These are phyloP conservation scores for Malacoraja senta DNA, from an alignment of 2,797 vertebrate species.

Conservation along the genomic window DNA sequence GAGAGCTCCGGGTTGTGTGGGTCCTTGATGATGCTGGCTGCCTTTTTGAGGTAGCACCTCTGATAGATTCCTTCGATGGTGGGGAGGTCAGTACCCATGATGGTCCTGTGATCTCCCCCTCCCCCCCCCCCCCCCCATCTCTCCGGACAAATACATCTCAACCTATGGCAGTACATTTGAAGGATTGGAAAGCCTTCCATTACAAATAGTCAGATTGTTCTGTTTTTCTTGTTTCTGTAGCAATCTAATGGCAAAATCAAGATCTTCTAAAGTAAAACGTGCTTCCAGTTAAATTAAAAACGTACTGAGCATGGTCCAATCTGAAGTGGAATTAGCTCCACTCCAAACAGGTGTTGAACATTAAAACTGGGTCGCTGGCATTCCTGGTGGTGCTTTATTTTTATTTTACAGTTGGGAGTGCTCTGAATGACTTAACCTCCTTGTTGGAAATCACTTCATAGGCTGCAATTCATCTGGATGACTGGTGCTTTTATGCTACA, in stretches of 20 bases:
- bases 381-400: neutral
- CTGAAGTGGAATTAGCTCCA: neutral
- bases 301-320: neutral
- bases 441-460: neutral
- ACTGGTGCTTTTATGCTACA: neutral
- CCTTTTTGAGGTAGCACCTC: no score
- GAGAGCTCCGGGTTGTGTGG: no score
- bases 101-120: no score
- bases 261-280: neutral
- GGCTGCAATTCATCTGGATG: neutral
- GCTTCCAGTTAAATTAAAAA: neutral
- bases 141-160: neutral
- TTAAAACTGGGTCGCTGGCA: neutral
- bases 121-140: neutral
- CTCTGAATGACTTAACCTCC: slow-evolving; percentile 14
- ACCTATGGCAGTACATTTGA: neutral
- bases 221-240: neutral
- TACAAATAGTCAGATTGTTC: neutral
- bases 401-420: neutral
- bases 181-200: neutral
- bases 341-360: slow-evolving; percentile 12
- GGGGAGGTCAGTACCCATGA: no score
- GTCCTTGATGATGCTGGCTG: no score
- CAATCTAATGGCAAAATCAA: neutral
- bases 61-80: no score